Base-by-base conservation (phyloP, 2,888 invertebrate species). In the Lycaena phlaeas region DNA sequence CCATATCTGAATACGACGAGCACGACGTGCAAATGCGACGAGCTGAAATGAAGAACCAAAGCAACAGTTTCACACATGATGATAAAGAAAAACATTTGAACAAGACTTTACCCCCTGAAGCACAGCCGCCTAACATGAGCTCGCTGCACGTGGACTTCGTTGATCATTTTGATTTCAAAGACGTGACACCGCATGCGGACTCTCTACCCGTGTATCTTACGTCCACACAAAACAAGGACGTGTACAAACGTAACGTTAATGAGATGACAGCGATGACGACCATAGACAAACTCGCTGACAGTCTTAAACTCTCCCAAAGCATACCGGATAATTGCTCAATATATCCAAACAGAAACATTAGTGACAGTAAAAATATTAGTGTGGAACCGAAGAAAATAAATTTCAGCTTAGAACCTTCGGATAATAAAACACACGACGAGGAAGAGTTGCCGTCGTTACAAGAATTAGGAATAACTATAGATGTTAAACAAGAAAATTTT, bases 1-100 rank as follows among this genome's bases (percentile, higher is more conserved):
- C 92, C 1, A 89, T 92, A 61, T 88, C 91, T 0, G 92, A 92
- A 50, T 89, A 87, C 44, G 91, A 91, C 46, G 91, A 91, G 37
- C n/a, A n/a, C n/a, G 90, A 90, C 56, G 56, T 78, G 38, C 81
- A 88, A 41, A 86, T 87, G 64, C 73, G 88, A 4, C 66, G 74
- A 42, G 84, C 85, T 0, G 87, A 86, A 42, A 49, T 75, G 4
- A 73, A 66, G 51, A 60, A 59, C 1, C 74, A 72, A 1, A 74
- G 75, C 28, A 46, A 58, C 3, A 77, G 64, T 44, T 40, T 72
- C 61, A 6, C 70, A 61, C 2, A 50, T 1, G 54, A 64, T 5
- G 53, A 46, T 5, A 57, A 61, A 31, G 70, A 66, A 28, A 68
- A 63, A 41, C 54, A 62, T 7, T 40, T 64, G 0, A 75, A 78